Evolutionary conservation across 1,140 invertebrate species (phyloP), one percentile per base, ranked within the genome.

Genomic region (Euschistus heros): DNA sequence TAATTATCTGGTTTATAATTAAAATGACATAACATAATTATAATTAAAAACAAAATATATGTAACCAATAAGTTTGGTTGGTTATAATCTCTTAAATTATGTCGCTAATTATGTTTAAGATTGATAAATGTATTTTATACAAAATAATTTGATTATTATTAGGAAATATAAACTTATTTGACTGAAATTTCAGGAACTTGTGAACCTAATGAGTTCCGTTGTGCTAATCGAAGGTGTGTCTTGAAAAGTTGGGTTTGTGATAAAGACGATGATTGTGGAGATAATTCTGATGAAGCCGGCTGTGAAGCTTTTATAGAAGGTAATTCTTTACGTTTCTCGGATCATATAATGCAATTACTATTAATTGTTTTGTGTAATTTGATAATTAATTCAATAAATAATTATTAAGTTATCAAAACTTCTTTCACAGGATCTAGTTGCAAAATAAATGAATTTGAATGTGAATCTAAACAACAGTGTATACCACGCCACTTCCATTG

Each of bases 401-500:
- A 18, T 54, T 54, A 42, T 64, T 42, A 7, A n/a, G 26, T 27
- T 27, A 4, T 62, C 42, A 20, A 1, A n/a, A 27, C 6, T 54
- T 8, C 59, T 47, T 68, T 59, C 61, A 71, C 75, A 73, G 87
- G 84, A 8, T 83, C 86, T 6, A 18, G 17, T 8, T 76, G 80
- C 0, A 98, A 95, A 72, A 77, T 79, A 54, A 83, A 86, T 67
- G 93, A 98, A 74, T 98, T 87, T 75, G 79, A 86, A 66, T 98
- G 96, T 74, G 68, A 72, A 13, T 62, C 62, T 15, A 63, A 70
- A 20, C 82, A 81, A 60, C 94, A 98, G 74, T 98, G 96, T 72
- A 88, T 98, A 68, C 94, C 94, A 0, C 89, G 87, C 73, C 87
- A 84, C 68, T 98, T 91, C 78, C 92, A 97, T 70, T 98, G 96